Evolutionary conservation across 2,888 invertebrate genomes (phyloP).

Genomic region (Ichneumoninae sp.): DNA sequence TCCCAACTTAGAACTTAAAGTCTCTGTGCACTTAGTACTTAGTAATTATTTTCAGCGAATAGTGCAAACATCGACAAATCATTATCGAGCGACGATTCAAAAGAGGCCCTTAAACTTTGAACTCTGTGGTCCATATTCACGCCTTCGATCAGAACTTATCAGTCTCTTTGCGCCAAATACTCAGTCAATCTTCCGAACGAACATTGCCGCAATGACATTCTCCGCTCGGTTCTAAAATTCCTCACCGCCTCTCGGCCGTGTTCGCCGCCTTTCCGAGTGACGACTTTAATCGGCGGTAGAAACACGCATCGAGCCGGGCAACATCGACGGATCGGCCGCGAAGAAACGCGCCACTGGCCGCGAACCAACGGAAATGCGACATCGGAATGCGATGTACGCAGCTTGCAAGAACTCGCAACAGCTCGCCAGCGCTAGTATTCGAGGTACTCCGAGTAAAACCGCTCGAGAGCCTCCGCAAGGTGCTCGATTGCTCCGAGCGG

Average conservation of each 20-base stretch:
- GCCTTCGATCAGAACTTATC: too few relatives aligned
- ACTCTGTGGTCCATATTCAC: too few relatives aligned
- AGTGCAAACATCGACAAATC: too few relatives aligned
- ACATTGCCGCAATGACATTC: constrained; percentile 14
- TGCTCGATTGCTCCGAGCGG: constrained; percentile 14
- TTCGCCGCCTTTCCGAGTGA: background rate
- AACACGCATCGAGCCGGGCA: background rate
- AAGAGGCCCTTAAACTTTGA: too few relatives aligned
- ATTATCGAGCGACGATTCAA: too few relatives aligned
- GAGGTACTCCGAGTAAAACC: background rate
- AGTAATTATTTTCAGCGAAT: too few relatives aligned
- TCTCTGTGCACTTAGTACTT: too few relatives aligned
- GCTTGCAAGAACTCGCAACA: constrained; percentile 2
- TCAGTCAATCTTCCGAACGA: background rate
- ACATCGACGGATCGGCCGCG: background rate
- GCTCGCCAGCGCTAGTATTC: background rate
- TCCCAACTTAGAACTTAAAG: too few relatives aligned
- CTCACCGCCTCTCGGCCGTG: background rate
- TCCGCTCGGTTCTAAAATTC: constrained; percentile 32
- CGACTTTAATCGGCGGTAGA: background rate
- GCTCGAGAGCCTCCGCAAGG: background rate
- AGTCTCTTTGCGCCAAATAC: too few relatives aligned
- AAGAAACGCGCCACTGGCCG: background rate
- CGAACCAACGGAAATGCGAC: constrained; percentile 4
- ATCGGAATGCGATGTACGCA: constrained; percentile 36